phyloP scores from a whole-genome alignment of 2,113 vertebrate genomes.

The Cygnus atratus region DNA sequence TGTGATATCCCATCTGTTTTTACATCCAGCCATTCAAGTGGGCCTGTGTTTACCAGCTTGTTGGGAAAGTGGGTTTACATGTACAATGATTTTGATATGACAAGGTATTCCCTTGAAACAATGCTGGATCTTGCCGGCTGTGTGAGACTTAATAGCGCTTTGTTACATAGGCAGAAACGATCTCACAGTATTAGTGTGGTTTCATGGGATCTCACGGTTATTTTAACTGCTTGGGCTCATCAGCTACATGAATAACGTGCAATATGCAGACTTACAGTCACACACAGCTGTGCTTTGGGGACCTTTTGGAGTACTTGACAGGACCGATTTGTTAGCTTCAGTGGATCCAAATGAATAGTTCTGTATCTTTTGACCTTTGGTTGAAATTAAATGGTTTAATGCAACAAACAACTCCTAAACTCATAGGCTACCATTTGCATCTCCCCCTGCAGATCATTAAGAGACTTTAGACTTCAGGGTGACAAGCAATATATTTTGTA shows the following conservation, averaged over 20 bases:
- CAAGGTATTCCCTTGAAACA: constrained; percentile 81
- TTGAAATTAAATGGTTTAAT: constrained; percentile 61
- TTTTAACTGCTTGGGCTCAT: constrained; percentile 56
- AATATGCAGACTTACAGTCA: neutral
- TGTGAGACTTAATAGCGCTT: constrained; percentile 78
- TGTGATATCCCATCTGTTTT: constrained; percentile 81
- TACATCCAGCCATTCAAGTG: constrained; percentile 78
- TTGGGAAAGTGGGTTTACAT: constrained; percentile 83
- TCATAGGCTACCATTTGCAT: constrained; percentile 56
- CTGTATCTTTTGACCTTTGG: constrained; percentile 44
- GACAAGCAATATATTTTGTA: constrained; percentile 70
- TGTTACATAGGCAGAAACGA: constrained; percentile 78
- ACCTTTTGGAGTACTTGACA: constrained; percentile 50
- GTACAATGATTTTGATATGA: constrained; percentile 77
- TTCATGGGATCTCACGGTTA: constrained; percentile 74
- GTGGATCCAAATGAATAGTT: constrained; percentile 54
- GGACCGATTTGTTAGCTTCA: constrained; percentile 61
- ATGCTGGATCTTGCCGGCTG: constrained; percentile 67
- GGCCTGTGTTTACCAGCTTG: constrained; percentile 81
- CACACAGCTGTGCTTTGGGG: constrained; percentile 7
- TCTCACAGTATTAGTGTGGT: constrained; percentile 70
- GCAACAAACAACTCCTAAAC: constrained; percentile 47
- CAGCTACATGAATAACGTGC: neutral
- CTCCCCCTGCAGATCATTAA: constrained; percentile 53
- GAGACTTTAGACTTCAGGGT: constrained; percentile 35